phyloP scores from a whole-genome alignment of 2,888 invertebrate species.

The Syritta pipiens region DNA sequence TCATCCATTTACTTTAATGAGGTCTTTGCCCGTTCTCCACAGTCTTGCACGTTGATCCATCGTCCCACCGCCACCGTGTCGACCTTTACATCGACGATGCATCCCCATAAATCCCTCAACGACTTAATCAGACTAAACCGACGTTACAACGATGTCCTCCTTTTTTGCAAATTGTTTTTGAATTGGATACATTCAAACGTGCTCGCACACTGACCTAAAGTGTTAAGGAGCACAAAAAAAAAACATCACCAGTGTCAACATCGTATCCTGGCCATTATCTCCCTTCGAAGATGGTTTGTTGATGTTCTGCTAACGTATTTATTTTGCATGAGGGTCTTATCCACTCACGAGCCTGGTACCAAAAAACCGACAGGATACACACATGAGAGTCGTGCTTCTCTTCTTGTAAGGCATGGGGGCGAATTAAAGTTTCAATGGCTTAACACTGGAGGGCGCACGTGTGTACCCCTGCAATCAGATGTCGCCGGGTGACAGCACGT shows the following conservation, averaged over 20 bases:
- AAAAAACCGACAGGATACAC: conserved; percentile 9
- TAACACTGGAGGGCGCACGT: conserved; percentile 37
- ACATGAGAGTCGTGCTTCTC: background rate
- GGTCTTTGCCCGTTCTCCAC: too few species aligned
- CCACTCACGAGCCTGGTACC: conserved; percentile 7
- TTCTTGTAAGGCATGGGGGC: conserved; percentile 5
- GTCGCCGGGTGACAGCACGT: conserved; percentile 35
- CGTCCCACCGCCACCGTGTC: too few species aligned
- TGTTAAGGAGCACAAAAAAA: conserved; percentile 27
- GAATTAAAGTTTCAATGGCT: conserved; percentile 51
- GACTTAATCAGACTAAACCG: conserved; percentile 14
- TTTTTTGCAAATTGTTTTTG: conserved; percentile 54
- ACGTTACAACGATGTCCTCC: too few species aligned
- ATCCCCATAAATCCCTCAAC: background rate
- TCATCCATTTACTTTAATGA: conserved; percentile 1
- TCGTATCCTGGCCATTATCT: conserved; percentile 28
- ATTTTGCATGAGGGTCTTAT: conserved; percentile 50
- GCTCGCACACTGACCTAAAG: conserved; percentile 31
- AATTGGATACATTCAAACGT: conserved; percentile 52
- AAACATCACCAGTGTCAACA: background rate
- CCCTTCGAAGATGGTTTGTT: conserved; percentile 20
- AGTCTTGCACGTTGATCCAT: too few species aligned
- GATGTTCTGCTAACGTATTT: conserved; percentile 44
- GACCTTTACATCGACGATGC: background rate
- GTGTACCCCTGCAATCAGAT: conserved; percentile 15